Conservation (phyloP, 53 echinoderm and acorn worm species). For the Holothuria leucospilota region DNA sequence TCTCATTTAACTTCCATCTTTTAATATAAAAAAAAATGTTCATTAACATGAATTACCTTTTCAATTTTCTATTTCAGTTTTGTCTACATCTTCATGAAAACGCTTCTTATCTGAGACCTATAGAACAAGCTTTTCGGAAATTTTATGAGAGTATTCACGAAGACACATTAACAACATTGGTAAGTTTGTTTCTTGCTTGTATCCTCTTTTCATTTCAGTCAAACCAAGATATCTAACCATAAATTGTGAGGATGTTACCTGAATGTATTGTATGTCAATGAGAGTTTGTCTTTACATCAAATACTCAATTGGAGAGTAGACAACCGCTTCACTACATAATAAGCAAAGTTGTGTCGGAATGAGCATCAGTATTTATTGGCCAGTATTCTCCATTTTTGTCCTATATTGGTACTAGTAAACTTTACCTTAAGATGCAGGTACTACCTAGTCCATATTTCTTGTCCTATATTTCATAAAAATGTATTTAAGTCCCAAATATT, state of each 20-base stretch:
- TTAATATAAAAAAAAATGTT: background rate
- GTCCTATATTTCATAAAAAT: too few species aligned
- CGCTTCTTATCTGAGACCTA: slow-evolving; percentile 84
- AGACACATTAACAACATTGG: slow-evolving; percentile 94
- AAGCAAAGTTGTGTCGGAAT: too few species aligned
- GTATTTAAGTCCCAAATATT: too few species aligned
- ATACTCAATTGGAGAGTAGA: too few species aligned
- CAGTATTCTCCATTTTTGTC: too few species aligned
- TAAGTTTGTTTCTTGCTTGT: slow-evolving; percentile 41
- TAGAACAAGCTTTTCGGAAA: slow-evolving; percentile 80
- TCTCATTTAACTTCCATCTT: background rate
- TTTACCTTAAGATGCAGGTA: too few species aligned
- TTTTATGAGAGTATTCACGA: slow-evolving; percentile 87
- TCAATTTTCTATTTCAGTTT: slow-evolving; percentile 61
- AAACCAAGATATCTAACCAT: too few species aligned
- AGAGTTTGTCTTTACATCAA: background rate
- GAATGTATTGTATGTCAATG: background rate
- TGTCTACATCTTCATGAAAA: slow-evolving; percentile 96
- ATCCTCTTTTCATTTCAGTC: too few species aligned
- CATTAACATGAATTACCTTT: background rate
- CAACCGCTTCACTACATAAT: too few species aligned
- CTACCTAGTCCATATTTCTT: too few species aligned
- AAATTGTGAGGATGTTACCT: background rate
- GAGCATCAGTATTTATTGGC: too few species aligned
- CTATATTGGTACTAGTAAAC: too few species aligned